These are phyloP conservation scores for Apeltes quadracus DNA, from an alignment of 2,113 vertebrate genomes.

Conservation along the genomic window DNA sequence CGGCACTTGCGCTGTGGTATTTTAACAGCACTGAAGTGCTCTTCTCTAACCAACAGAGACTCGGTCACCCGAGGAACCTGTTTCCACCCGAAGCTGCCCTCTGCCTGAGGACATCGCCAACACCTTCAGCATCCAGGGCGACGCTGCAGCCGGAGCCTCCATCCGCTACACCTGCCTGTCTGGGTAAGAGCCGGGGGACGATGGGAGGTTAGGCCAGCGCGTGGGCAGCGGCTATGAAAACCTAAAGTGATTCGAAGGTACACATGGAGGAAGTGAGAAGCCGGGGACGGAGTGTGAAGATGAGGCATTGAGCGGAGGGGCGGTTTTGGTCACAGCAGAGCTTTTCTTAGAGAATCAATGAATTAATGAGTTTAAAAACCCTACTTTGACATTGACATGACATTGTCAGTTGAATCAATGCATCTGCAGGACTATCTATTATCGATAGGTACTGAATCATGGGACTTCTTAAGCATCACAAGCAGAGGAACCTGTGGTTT, in stretches of 20 bases:
- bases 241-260: slow-evolving; percentile 42
- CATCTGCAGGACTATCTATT: background rate
- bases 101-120: slow-evolving; percentile 68
- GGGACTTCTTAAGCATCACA: background rate
- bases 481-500: background rate
- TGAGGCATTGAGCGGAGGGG: slow-evolving; percentile 22
- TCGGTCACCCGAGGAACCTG: slow-evolving; percentile 8
- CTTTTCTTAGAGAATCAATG: background rate
- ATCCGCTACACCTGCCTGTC: slow-evolving; percentile 79
- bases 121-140: slow-evolving; percentile 74
- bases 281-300: slow-evolving; percentile 60
- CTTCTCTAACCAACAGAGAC: slow-evolving; percentile 38
- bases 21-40: background rate
- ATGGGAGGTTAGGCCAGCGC: slow-evolving; percentile 17
- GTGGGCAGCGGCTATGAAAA: slow-evolving; percentile 49
- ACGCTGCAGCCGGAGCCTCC: slow-evolving; percentile 64
- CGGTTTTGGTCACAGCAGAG: slow-evolving; percentile 29
- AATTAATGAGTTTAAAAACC: no score
- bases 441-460: background rate
- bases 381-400: no score
- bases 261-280: slow-evolving; percentile 62
- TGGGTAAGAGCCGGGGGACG: slow-evolving; percentile 71
- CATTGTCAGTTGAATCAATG: background rate
- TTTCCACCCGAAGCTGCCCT: slow-evolving; percentile 62
- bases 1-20: background rate